Conservation (phyloP, 1,140 invertebrate species). For the Lepidurus arcticus region DNA sequence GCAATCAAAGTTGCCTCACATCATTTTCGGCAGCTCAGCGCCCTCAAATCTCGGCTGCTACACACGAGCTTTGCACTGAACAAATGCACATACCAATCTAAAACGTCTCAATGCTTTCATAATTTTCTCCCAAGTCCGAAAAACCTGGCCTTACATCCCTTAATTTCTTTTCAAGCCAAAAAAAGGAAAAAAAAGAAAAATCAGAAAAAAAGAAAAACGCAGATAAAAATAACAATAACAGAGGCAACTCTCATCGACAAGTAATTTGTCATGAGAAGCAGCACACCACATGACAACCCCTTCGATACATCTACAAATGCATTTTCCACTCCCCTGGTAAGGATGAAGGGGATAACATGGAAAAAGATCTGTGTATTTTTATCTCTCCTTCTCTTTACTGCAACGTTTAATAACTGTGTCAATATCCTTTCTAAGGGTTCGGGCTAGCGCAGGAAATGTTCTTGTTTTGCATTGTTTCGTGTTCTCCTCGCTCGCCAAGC, state of each 20-base stretch:
- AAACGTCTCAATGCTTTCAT: too few relatives aligned
- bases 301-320: not conserved
- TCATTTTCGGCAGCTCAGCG: slow-evolving; percentile 1
- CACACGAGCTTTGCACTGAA: not conserved
- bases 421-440: not conserved
- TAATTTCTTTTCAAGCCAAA: not conserved
- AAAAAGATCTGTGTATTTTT: not conserved
- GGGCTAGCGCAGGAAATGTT: not conserved
- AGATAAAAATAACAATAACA: not conserved
- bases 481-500: not conserved
- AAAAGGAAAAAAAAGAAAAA: not conserved
- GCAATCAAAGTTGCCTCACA: slow-evolving; percentile 8
- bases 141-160: too few relatives aligned
- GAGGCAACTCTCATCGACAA: not conserved
- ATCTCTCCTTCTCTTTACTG: not conserved
- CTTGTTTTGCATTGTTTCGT: slow-evolving; percentile 2
- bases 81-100: not conserved
- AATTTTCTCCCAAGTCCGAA: not conserved
- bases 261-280: not conserved
- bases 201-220: not conserved
- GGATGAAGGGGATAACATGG: too few relatives aligned
- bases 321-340: not conserved
- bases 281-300: not conserved
- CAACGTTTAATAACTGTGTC: slow-evolving; percentile 14
- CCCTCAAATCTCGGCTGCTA: not conserved